Base-by-base conservation (phyloP, 2,113 vertebrate species). In the Actenoides hombroni region DNA sequence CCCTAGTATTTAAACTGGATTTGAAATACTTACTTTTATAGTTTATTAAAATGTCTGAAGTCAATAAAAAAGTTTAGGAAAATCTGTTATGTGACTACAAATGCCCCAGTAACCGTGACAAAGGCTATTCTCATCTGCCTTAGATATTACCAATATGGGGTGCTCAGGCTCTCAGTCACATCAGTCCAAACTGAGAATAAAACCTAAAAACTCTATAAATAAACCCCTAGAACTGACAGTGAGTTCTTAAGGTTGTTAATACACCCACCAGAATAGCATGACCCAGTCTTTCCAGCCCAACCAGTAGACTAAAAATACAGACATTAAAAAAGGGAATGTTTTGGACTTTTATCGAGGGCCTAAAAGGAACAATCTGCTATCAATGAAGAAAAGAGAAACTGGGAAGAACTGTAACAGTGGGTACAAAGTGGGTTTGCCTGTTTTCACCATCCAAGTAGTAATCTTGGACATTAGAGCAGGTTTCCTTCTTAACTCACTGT, bases 281-380 rank as follows among this genome's bases (percentile, higher is more conserved):
- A 81, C 8, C 7, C n/a, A 59, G 35, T 18, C 11, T 53, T 37
- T n/a, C 11, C 35, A 48, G 19, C 11, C 16, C 10, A 11, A 14
- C 10, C 23, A 61, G 40, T 0, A 59, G 8, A 11, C 1, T 70
- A 37, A 39, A 88, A 35, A 35, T 28, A 60, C 0, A 42, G 17
- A 29, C 6, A 25, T 3, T 9, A 28, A 64, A 26, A 29, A 11
- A 67, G 9, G 17, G 19, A 82, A 60, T 3, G 16, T 8, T 82
- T 51, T 48, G 18, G 9, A n/a, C 42, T 33, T 54, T 57, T 5
- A 26, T 10, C 5, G 20, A 64, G 23, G 16, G n/a, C 75, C 28
- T 42, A 16, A 67, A 91, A 69, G 16, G 31, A 83, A 37, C 6
- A 28, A 63, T 14, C 42, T 29, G n/a, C 15, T 37, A 3, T 51